Evolutionary conservation across 1,140 invertebrate genomes (phyloP).

Genomic region (Parasteatoda tepidariorum): DNA sequence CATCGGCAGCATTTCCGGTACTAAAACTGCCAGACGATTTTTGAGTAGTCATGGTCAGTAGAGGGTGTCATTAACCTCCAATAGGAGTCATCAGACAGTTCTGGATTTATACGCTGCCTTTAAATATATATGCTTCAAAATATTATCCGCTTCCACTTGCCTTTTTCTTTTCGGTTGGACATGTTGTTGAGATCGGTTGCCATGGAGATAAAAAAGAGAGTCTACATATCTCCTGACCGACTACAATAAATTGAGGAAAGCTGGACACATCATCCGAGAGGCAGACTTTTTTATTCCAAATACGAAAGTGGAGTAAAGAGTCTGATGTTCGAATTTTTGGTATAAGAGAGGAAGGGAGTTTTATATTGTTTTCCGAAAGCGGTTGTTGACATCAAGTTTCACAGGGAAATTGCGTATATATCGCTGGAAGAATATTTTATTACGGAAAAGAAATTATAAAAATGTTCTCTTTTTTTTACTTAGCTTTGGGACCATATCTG

Average conservation of each 20-base stretch:
- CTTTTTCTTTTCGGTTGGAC: not conserved
- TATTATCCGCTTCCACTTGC: slow-evolving; percentile 36
- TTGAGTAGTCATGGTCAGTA: slow-evolving; percentile 24
- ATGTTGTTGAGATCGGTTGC: slow-evolving; percentile 25
- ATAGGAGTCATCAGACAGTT: not conserved
- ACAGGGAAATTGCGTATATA: too few species aligned
- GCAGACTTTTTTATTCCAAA: slow-evolving; percentile 25
- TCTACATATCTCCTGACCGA: slow-evolving; percentile 33
- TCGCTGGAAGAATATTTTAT: too few species aligned
- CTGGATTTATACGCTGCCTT: slow-evolving; percentile 34
- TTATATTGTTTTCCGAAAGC: slow-evolving; percentile 6
- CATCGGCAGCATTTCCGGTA: not conserved
- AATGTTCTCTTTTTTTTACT: too few species aligned
- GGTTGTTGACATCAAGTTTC: slow-evolving; percentile 19
- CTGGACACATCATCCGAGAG: not conserved
- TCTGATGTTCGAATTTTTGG: too few species aligned
- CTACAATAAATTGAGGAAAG: slow-evolving; percentile 36
- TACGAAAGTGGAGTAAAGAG: not conserved
- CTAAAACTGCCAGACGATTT: slow-evolving; percentile 48
- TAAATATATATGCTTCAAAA: slow-evolving; percentile 37
- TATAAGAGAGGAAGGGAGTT: not conserved
- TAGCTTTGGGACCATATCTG: too few species aligned
- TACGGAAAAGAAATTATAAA: too few species aligned
- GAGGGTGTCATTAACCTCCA: slow-evolving; percentile 29
- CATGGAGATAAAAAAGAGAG: slow-evolving; percentile 17